Evolutionary conservation across 2,113 vertebrate genomes (phyloP).

Genomic region (Cololabis saira): DNA sequence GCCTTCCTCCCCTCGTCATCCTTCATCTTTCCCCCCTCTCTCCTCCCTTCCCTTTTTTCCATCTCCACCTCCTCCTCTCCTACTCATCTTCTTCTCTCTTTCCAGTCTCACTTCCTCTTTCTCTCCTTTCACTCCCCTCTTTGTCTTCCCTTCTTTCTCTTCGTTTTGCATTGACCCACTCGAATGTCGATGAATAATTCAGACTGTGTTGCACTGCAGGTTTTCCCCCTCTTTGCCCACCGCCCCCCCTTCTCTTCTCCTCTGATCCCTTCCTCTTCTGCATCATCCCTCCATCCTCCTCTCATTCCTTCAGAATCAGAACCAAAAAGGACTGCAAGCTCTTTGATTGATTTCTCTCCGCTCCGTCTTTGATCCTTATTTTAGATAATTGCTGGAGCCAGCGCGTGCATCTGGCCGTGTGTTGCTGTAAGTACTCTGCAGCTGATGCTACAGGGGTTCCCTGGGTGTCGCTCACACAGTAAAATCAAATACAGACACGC

Average conservation of each 20-base stretch:
- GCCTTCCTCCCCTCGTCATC: neutral
- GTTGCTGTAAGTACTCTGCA: slow-evolving; percentile 61
- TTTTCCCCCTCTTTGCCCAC: slow-evolving; percentile 69
- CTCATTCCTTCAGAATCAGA: slow-evolving; percentile 6
- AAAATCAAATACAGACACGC: neutral
- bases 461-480: slow-evolving; percentile 8
- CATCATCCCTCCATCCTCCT: slow-evolving; percentile 57
- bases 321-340: neutral
- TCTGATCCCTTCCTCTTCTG: slow-evolving; percentile 37
- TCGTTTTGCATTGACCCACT: slow-evolving; percentile 59
- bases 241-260: slow-evolving; percentile 34
- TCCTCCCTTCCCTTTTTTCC: neutral
- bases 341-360: neutral
- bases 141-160: slow-evolving; percentile 43
- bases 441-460: slow-evolving; percentile 57
- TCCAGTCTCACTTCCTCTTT: neutral
- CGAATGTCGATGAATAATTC: slow-evolving; percentile 84
- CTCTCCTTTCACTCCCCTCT: slow-evolving; percentile 10
- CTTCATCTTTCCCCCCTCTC: neutral
- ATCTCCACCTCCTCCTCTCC: neutral
- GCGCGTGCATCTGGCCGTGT: neutral
- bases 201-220: slow-evolving; percentile 80
- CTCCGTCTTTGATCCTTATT: slow-evolving; percentile 7
- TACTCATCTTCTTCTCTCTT: slow-evolving; percentile 1
- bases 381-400: slow-evolving; percentile 16